Percentiles rank a stretch among this genome's conserved stretches.
Evolutionary conservation across 2,113 vertebrate species (phyloP).

Genomic region (Platanista minor): DNA sequence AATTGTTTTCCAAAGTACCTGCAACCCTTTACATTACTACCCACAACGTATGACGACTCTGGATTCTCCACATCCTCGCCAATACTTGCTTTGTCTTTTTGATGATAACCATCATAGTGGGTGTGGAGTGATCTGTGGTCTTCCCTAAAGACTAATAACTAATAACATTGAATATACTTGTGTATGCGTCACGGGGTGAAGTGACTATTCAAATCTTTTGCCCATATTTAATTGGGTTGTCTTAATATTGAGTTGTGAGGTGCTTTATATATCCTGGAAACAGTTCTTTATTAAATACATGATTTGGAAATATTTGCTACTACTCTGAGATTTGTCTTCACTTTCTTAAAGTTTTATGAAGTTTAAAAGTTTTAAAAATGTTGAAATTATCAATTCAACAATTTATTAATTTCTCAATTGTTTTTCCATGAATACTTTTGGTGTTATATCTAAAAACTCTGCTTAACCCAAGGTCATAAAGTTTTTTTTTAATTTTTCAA

Average conservation of each 20-base stretch:
- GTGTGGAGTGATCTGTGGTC: background rate
- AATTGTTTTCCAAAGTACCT: background rate
- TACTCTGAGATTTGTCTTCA: background rate
- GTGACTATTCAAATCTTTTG: background rate
- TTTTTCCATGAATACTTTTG: background rate
- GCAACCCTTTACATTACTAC: background rate
- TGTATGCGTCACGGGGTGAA: background rate
- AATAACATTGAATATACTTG: background rate
- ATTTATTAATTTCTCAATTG: background rate
- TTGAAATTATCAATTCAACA: background rate
- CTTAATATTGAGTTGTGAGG: background rate
- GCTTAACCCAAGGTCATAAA: background rate
- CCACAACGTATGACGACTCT: background rate
- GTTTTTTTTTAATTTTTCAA: background rate
- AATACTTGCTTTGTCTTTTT: background rate
- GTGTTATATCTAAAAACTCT: background rate
- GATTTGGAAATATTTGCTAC: background rate
- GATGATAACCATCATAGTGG: background rate
- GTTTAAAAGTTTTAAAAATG: background rate
- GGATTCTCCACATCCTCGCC: background rate
- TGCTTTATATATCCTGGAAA: background rate
- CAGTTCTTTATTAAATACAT: background rate
- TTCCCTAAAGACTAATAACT: background rate
- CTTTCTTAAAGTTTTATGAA: background rate
- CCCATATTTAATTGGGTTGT: background rate